A percentile compares a stretch with the other conserved stretches of the same genome.
Conservation (phyloP, 2,113 vertebrate genomes). For the Balaenoptera acutorostrata region DNA sequence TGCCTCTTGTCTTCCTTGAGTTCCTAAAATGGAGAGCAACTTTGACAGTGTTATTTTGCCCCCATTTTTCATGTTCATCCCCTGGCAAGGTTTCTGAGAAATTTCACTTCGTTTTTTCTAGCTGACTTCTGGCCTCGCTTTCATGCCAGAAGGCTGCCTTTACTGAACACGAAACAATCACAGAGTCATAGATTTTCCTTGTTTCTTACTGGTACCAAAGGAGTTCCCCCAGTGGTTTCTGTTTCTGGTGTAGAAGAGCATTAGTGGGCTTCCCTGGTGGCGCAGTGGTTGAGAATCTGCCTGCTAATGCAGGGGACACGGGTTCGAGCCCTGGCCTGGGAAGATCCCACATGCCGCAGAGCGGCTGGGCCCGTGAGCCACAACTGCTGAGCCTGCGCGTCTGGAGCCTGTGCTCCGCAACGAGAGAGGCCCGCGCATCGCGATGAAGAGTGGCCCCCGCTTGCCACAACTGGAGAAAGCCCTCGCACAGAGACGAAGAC, state of each 20-base stretch:
- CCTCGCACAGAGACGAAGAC: too few species aligned
- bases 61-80: background rate
- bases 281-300: too few species aligned
- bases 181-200: background rate
- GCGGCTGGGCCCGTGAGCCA: too few species aligned
- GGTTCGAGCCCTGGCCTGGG: too few species aligned
- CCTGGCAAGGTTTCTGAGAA: conserved; percentile 14
- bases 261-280: too few species aligned
- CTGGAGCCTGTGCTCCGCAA: too few species aligned
- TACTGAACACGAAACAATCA: background rate
- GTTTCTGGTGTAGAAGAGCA: background rate
- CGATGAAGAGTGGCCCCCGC: too few species aligned
- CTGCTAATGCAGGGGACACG: too few species aligned
- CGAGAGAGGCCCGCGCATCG: too few species aligned
- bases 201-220: background rate
- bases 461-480: too few species aligned
- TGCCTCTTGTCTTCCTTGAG: conserved; percentile 12
- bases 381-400: too few species aligned
- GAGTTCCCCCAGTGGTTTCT: background rate
- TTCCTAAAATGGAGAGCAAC: background rate
- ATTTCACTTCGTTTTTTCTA: conserved; percentile 20
- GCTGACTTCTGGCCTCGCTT: background rate
- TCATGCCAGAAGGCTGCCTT: background rate
- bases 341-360: too few species aligned
- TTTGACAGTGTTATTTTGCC: background rate